Evolutionary conservation across 1,140 invertebrate species (phyloP), one percentile per base, ranked within the genome.

Genomic region (Magallana ariakensis): DNA sequence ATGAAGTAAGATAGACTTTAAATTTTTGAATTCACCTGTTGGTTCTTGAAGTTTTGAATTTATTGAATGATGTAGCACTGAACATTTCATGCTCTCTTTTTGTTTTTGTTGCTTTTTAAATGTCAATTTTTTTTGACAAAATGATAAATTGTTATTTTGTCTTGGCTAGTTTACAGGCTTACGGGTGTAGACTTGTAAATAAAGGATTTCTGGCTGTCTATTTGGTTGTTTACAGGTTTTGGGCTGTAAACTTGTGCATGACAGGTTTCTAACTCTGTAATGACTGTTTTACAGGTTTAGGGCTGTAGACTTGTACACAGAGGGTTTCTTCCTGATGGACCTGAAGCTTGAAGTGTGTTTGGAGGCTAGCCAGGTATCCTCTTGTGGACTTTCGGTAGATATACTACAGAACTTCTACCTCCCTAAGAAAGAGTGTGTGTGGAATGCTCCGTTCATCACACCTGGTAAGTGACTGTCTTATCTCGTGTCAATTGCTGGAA

Each of bases 291-390:
- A 46, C 19, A 89, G 88, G 54, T 89, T 86, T 81, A 84, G 33
- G 6, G 62, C 86, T 10, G 82, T 87, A n/a, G 85, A 84, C 22
- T 60, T 89, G 46, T 56, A 84, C 26, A 62, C 82, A 16, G 85
- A 89, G 46, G 46, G 83, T 15, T 83, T 85, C 9, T 89, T 83
- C 58, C 66, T 89, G 66, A 84, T 87, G 9, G 84, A 66, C 46
- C 46, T 87, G 70, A 85, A 82, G 13, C 15, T 89, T 16, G 80
- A 82, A 53, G 15, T 87, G 16, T 89, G 88, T 82, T 81, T 89
- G 46, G 88, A 87, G 57, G 82, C 82, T 0, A 70, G 58, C 15
- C 53, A 86, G 75, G 56, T 33, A 1, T 22, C 66, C 55, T 46
- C 83, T 16, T 87, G 87, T 85, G 57, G 84, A 55, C 13, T 85